Evolutionary conservation across 1,140 invertebrate genomes (phyloP).

Genomic region (Apis cerana): DNA sequence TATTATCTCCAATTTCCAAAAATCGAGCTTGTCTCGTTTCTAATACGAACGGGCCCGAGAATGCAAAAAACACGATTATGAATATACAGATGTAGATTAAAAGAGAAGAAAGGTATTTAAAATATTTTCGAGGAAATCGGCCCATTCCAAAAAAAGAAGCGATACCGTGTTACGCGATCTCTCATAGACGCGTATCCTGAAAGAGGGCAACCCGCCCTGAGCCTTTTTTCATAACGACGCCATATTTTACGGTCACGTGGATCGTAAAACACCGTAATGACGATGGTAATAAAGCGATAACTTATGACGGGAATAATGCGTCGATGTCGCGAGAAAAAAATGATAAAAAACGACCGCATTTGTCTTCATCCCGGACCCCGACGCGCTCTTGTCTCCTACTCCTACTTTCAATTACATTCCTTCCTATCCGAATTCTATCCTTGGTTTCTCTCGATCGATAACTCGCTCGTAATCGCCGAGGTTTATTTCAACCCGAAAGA

Average conservation of each 20-base stretch:
- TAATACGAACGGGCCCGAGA: too few relatives aligned
- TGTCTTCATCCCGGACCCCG: conserved; percentile 25
- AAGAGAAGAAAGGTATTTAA: neutral
- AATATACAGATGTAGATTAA: too few relatives aligned
- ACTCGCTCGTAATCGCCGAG: neutral
- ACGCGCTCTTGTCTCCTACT: neutral
- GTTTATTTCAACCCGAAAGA: neutral
- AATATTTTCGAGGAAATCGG: too few relatives aligned
- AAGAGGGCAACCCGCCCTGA: neutral
- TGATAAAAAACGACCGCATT: conserved; percentile 1
- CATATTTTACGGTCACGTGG: conserved; percentile 20
- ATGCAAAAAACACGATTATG: too few relatives aligned
- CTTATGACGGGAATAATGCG: conserved; percentile 19
- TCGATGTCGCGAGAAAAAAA: conserved; percentile 4
- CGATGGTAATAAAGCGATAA: conserved; percentile 18
- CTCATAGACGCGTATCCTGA: neutral
- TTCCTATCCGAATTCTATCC: neutral
- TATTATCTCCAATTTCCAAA: too few relatives aligned
- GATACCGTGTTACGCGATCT: neutral
- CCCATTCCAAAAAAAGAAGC: neutral
- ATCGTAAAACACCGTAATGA: conserved; percentile 15
- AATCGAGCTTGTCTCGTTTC: too few relatives aligned
- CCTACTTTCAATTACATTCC: neutral
- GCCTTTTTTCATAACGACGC: neutral
- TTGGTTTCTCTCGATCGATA: too few relatives aligned